Conservation (phyloP, 2,113 vertebrate genomes). For the Cinclus cinclus region DNA sequence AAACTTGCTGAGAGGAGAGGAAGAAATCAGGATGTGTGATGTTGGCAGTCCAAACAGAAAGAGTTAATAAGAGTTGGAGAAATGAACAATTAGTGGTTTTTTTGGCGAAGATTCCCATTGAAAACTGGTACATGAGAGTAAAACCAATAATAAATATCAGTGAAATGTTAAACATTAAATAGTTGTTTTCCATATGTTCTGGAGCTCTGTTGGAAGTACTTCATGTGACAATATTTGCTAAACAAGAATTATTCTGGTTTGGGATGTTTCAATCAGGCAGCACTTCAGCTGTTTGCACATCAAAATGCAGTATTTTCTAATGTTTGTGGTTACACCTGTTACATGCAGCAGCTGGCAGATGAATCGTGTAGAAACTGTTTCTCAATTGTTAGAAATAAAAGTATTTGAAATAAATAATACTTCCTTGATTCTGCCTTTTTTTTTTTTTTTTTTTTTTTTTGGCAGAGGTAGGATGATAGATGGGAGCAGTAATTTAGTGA, state of each 20-base stretch:
- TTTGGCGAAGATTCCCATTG: neutral
- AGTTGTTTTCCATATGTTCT: neutral
- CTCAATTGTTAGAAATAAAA: neutral
- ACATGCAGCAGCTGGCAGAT: neutral
- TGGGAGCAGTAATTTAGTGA: neutral
- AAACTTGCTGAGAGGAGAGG: neutral
- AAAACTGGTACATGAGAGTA: neutral
- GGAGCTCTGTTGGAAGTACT: neutral
- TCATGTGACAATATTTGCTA: neutral
- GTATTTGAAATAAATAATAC: neutral
- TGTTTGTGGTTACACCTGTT: constrained; percentile 14
- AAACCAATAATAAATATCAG: neutral
- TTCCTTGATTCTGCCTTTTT: neutral
- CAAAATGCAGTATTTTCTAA: neutral
- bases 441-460: neutral
- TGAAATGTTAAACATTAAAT: neutral
- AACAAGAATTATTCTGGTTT: neutral
- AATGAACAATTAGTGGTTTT: neutral
- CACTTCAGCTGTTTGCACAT: neutral
- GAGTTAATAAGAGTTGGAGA: neutral
- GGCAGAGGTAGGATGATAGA: neutral
- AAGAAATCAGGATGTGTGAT: neutral
- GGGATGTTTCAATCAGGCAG: neutral
- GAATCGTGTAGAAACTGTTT: neutral
- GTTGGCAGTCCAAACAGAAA: neutral